Evolutionary conservation across 2,113 vertebrate species (phyloP).

Genomic region (Reinhardtius hippoglossoides): DNA sequence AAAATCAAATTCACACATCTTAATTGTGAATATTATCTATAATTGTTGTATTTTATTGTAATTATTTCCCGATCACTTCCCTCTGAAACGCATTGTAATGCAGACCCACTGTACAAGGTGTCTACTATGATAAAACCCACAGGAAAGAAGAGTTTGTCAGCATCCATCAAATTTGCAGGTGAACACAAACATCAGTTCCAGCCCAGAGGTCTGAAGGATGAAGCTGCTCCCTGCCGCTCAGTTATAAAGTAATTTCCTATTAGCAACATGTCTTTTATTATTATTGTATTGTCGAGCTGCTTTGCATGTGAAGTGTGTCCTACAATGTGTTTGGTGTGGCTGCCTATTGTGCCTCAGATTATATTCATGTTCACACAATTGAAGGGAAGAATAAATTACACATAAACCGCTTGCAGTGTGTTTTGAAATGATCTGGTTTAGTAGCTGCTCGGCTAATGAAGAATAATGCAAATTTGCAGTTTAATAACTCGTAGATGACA

Average conservation of each 20-base stretch:
- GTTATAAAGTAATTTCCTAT: not conserved
- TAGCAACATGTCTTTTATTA: not conserved
- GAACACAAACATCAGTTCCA: not conserved
- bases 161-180: not conserved
- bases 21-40: not conserved
- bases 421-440: not conserved
- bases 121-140: not conserved
- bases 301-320: not conserved
- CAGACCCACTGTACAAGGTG: not conserved
- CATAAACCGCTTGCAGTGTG: conserved; percentile 1
- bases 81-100: not conserved
- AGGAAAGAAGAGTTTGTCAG: not conserved
- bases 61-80: not conserved
- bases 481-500: conserved; percentile 21
- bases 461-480: not conserved
- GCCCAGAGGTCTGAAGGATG: too few species aligned
- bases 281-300: not conserved
- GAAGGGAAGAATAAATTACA: not conserved
- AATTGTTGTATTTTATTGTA: not conserved
- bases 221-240: too few species aligned
- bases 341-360: not conserved
- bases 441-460: not conserved
- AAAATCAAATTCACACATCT: not conserved
- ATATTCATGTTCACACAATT: too few species aligned
- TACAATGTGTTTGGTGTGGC: not conserved